Base-by-base conservation (phyloP, 2,113 vertebrate species). In the Aleadryas rufinucha region DNA sequence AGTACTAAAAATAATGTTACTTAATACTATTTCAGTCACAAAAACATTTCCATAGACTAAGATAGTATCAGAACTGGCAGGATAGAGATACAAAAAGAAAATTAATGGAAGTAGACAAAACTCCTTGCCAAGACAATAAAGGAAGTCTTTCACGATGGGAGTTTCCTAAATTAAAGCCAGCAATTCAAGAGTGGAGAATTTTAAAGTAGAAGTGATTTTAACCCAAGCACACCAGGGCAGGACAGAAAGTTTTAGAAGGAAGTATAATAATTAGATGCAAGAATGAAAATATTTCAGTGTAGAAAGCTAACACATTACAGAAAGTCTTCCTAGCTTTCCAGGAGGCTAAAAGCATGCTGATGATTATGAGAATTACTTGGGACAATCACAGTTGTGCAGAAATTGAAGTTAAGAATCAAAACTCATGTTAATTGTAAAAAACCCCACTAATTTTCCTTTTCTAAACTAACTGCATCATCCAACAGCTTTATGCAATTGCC, bases 61-160 rank as follows among this genome's bases (percentile, higher is more conserved):
- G 72, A 84, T 33, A 88, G 50, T 69, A 94, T 89, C 89, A 84
- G 60, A 95, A 92, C 59, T 70, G 72, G 45, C 45, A 94, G 52
- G 70, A 93, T 21, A 94, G 72, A 94, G 50, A 84, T 70, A 81
- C 27, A 91, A 53, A n/a, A 87, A 87, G 77, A 96, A 90, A 91
- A 93, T 79, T 42, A 90, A 95, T 90, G 82, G 88, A 96, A 93
- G 65, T 11, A 82, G 60, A 85, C 82, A 87, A 87, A 93, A 70
- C 33, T 85, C 61, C 49, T 75, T 95, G 93, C 93, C 90, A 95
- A 81, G 56, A 93, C 61, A 95, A 87, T 90, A 96, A 90, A 75
- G 74, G 56, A 95, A 80, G 72, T 92, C 71, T 94, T 92, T 91
- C 93, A 87, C 44, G 78, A 82, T 82, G 59, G 68, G 68, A 84